Percentiles rank a stretch among this genome's conserved stretches.
phyloP scores from a whole-genome alignment of 1,140 invertebrate genomes.

The Drosophila paulistorum region DNA sequence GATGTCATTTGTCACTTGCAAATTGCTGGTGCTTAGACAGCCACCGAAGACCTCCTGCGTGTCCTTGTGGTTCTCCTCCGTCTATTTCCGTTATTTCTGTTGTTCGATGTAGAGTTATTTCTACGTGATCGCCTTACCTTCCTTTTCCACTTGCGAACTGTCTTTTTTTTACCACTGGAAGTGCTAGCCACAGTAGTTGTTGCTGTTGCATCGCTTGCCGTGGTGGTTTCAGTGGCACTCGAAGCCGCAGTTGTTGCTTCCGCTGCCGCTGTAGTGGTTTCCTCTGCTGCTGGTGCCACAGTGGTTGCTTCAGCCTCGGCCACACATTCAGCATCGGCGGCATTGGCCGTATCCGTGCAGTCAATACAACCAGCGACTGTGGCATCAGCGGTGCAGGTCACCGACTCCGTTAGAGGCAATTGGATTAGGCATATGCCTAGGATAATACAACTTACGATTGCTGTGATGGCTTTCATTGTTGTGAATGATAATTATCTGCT shows the following conservation, averaged over 20 bases:
- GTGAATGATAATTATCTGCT: background rate
- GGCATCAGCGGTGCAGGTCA: slow-evolving; percentile 5
- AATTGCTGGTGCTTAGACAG: background rate
- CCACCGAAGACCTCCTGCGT: background rate
- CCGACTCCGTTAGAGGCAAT: slow-evolving; percentile 4
- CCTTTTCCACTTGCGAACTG: background rate
- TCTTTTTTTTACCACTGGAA: background rate
- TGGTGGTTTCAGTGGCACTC: background rate
- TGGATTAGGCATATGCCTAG: slow-evolving; percentile 17
- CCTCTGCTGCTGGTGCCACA: background rate
- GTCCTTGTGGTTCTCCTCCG: background rate
- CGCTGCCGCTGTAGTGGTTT: background rate
- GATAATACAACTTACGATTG: slow-evolving; percentile 1
- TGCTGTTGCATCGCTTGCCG: background rate
- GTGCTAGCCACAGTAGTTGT: background rate
- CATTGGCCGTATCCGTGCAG: slow-evolving; percentile 15
- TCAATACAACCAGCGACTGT: slow-evolving; percentile 22
- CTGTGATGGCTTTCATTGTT: slow-evolving; percentile 20
- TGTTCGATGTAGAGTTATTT: background rate
- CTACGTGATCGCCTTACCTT: background rate
- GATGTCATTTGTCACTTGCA: background rate
- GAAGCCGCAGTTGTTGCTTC: background rate
- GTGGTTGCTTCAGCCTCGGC: background rate
- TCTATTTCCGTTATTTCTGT: background rate
- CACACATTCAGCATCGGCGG: slow-evolving; percentile 11